Percentiles rank a stretch among this genome's conserved stretches.
Evolutionary conservation across 1,140 invertebrate genomes (phyloP).

Genomic region (Drosophila prosaltans): DNA sequence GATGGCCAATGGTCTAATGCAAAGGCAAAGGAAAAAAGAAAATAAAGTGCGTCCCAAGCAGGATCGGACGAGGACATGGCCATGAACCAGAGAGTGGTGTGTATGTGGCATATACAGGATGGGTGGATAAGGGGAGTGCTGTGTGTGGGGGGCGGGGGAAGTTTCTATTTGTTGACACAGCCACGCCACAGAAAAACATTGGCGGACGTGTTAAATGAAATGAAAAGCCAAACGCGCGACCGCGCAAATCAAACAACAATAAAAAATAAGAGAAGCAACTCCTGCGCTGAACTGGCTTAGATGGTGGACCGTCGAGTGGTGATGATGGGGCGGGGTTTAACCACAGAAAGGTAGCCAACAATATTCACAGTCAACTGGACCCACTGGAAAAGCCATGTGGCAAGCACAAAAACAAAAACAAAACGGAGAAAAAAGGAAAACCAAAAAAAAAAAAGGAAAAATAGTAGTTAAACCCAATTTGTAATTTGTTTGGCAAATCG

Average conservation of each 20-base stretch:
- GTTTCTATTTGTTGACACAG: constrained; percentile 68
- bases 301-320: constrained; percentile 13
- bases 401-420: constrained; percentile 44
- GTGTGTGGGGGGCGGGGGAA: background rate
- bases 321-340: constrained; percentile 15
- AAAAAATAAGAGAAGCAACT: constrained; percentile 61
- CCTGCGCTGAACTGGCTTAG: background rate
- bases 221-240: constrained; percentile 77
- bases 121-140: background rate
- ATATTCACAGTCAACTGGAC: constrained; percentile 20
- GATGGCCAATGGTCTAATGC: constrained; percentile 50
- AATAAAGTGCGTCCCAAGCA: constrained; percentile 47
- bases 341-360: constrained; percentile 46
- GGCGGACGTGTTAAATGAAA: constrained; percentile 75
- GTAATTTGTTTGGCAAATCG: constrained; percentile 78
- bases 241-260: constrained; percentile 81
- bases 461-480: constrained; percentile 76
- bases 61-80: background rate
- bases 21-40: too few relatives aligned
- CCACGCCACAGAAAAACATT: constrained; percentile 66
- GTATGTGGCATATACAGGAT: background rate
- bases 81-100: background rate
- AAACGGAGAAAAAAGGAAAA: background rate
- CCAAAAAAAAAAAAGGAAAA: constrained; percentile 31
- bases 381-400: constrained; percentile 51